Conservation (phyloP, 2,888 invertebrate species). For the Coenonympha arcania region DNA sequence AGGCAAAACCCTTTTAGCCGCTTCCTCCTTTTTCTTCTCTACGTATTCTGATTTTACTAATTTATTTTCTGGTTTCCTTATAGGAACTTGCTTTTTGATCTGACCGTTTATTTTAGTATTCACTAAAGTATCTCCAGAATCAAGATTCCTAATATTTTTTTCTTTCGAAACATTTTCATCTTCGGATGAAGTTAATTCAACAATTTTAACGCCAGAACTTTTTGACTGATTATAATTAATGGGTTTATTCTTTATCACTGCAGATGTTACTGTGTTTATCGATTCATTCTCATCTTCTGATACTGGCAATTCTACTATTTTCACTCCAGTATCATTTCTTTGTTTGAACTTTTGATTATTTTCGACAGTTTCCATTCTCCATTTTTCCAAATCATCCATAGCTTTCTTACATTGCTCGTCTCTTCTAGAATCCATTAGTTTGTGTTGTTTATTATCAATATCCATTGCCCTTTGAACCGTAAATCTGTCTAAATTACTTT, state of each 20-base stretch:
- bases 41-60: conserved; percentile 53
- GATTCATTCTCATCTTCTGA: conserved; percentile 35
- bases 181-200: conserved; percentile 40
- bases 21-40: conserved; percentile 51
- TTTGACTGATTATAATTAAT: no score
- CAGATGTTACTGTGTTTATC: conserved; percentile 9
- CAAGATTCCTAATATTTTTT: background rate
- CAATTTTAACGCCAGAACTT: conserved; percentile 35
- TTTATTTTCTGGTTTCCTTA: conserved; percentile 31
- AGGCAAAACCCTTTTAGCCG: conserved; percentile 63
- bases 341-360: conserved; percentile 2
- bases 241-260: conserved; percentile 14
- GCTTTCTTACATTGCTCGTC: conserved; percentile 76
- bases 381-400: conserved; percentile 78
- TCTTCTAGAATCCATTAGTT: conserved; percentile 77
- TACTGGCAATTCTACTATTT: conserved; percentile 40
- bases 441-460: conserved; percentile 67
- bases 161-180: conserved; percentile 30
- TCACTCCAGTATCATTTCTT: conserved; percentile 33
- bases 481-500: conserved; percentile 72
- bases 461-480: conserved; percentile 66
- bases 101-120: background rate
- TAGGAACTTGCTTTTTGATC: conserved; percentile 23
- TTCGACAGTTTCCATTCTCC: conserved; percentile 47
- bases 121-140: background rate